Evolutionary conservation across 2,113 vertebrate species (phyloP).

Genomic region (Diphyllodes magnificus): DNA sequence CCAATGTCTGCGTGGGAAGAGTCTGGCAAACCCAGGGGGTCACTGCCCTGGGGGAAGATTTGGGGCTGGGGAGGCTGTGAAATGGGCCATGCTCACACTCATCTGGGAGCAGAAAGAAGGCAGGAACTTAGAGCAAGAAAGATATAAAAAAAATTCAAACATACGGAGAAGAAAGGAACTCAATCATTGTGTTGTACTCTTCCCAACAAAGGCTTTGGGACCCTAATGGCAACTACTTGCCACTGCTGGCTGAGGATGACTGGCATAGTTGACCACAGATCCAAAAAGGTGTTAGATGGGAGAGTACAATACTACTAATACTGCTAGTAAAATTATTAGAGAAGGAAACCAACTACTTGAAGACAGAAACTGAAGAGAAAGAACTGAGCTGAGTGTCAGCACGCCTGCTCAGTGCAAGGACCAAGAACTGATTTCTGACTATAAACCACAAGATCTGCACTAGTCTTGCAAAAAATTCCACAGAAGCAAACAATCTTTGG

Average conservation of each 20-base stretch:
- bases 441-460: background rate
- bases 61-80: background rate
- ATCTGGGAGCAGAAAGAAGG: background rate
- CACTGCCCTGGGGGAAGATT: accelerated
- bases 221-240: background rate
- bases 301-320: background rate
- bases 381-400: background rate
- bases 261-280: background rate
- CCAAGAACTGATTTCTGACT: background rate
- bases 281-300: background rate
- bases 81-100: accelerated
- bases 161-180: background rate
- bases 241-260: background rate
- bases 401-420: background rate
- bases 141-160: background rate
- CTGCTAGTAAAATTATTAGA: background rate
- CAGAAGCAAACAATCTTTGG: background rate
- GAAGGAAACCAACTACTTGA: background rate
- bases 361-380: background rate
- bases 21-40: background rate
- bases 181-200: accelerated
- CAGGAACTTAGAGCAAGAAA: background rate
- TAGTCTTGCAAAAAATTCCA: background rate
- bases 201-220: background rate
- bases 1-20: background rate